Evolutionary conservation across 2,797 vertebrate species (phyloP), one percentile per base, ranked within the genome.

Genomic region (Alcedo atthis): DNA sequence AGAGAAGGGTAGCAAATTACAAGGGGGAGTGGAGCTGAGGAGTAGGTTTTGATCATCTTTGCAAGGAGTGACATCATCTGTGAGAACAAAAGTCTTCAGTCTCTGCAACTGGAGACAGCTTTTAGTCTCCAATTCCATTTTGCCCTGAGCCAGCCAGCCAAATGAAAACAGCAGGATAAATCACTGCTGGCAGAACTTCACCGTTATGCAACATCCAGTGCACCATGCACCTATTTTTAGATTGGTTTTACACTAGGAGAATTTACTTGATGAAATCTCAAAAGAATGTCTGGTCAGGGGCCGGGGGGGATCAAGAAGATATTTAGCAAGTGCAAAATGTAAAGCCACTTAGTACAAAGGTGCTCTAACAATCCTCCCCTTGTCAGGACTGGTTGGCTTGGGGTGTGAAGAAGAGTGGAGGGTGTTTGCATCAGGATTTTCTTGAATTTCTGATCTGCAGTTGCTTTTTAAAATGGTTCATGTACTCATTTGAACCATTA

Each of bases 121-220:
- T 91, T 94, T 89, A 78, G 89, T 91, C 95, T 96, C 81, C 85
- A 71, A 73, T 76, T 91, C 84, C 85, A 22, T 94, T 93, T 92
- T 85, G 80, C 88, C 71, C 79, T 8, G 8, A 94, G 91, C 89
- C 82, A 94, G 82, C 46, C 85, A 90, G 89, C 75, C 82, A 95
- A 93, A 93, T 80, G 87, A 84, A 90, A 95, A 85, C 91, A 92
- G 84, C 22, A 5, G 67, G 84, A 92, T 95, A 95, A 96, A 95
- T 96, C 90, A 95, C 85, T 92, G 90, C 91, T 96, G 93, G 95
- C 95, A 95, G 86, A 90, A 83, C 58, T 87, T 81, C 90, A 64
- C 76, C 25, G 83, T 94, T 96, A 94, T 74, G 86, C 92, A 93
- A 96, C 53, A 21, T 89, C 82, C 76, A 93, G 74, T 73, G 68